Evolutionary conservation across 2,888 invertebrate species (phyloP).

Genomic region (Nysson spinosus): DNA sequence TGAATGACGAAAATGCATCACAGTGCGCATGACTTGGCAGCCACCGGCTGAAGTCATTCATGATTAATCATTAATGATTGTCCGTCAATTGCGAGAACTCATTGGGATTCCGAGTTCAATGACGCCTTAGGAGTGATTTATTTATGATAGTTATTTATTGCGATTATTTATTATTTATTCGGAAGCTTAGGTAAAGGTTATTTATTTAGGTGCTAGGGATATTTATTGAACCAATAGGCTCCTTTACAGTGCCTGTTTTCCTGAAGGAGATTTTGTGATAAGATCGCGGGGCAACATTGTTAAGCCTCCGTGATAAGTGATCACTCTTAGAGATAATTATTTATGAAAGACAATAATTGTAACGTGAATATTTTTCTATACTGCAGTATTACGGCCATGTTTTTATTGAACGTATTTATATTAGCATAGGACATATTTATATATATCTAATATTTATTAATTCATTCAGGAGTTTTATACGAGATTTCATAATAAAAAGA

Average conservation of each 20-base stretch:
- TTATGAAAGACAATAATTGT: conserved; percentile 59
- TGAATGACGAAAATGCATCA: not conserved
- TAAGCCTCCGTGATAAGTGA: conserved; percentile 21
- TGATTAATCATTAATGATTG: conserved; percentile 41
- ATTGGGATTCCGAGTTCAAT: not conserved
- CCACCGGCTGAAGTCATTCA: conserved; percentile 14
- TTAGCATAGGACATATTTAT: too few species aligned
- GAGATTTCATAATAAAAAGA: conserved; percentile 31
- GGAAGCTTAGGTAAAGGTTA: conserved; percentile 13
- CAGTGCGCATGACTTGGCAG: conserved; percentile 12
- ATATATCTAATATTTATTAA: conserved; percentile 6
- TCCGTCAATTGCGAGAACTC: conserved; percentile 21
- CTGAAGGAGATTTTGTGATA: conserved; percentile 42
- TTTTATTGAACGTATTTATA: conserved; percentile 40
- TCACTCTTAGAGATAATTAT: conserved; percentile 38
- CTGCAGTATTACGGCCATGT: conserved; percentile 61
- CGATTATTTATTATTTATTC: conserved; percentile 38
- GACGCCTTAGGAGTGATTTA: conserved; percentile 41
- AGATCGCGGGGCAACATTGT: conserved; percentile 8
- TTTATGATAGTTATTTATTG: conserved; percentile 47
- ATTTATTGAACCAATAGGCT: conserved; percentile 47
- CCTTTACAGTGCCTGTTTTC: conserved; percentile 17
- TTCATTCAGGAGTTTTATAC: conserved; percentile 13
- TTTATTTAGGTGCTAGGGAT: conserved; percentile 48
- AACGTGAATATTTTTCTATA: conserved; percentile 28